Percentiles rank a stretch among this genome's conserved stretches.
phyloP scores from a whole-genome alignment of 2,797 vertebrate genomes.

The Poecilia picta region DNA sequence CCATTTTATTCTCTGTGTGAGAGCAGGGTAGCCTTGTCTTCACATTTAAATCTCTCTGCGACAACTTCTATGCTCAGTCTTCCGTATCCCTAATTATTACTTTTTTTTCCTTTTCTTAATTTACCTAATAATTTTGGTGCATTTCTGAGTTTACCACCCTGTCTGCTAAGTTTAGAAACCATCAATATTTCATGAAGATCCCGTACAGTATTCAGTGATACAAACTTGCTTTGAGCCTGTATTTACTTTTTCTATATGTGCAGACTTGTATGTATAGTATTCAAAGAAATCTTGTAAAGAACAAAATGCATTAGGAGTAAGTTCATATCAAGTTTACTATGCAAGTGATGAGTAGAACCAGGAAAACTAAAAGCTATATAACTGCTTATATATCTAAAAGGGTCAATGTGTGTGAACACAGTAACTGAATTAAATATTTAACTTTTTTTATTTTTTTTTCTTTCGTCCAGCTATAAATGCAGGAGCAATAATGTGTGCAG shows the following conservation, averaged over 20 bases:
- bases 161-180: constrained; percentile 51
- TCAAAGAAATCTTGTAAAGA: neutral
- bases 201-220: neutral
- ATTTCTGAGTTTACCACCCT: constrained; percentile 44
- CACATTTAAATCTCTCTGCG: constrained; percentile 22
- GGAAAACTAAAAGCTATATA: neutral
- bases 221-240: neutral
- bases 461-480: neutral
- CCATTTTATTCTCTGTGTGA: constrained; percentile 55
- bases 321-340: neutral
- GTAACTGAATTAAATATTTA: neutral
- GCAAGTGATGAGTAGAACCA: neutral
- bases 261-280: neutral
- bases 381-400: neutral
- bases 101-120: constrained; percentile 54
- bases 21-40: constrained; percentile 35
- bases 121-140: constrained; percentile 34
- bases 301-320: neutral
- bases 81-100: constrained; percentile 64
- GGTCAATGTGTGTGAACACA: neutral
- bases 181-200: neutral
- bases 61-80: constrained; percentile 52
- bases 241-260: neutral
- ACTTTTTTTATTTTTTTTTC: neutral
- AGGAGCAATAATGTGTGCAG: neutral